Evolutionary conservation across 2,797 vertebrate species (phyloP).

Genomic region (Babyrousa celebensis): DNA sequence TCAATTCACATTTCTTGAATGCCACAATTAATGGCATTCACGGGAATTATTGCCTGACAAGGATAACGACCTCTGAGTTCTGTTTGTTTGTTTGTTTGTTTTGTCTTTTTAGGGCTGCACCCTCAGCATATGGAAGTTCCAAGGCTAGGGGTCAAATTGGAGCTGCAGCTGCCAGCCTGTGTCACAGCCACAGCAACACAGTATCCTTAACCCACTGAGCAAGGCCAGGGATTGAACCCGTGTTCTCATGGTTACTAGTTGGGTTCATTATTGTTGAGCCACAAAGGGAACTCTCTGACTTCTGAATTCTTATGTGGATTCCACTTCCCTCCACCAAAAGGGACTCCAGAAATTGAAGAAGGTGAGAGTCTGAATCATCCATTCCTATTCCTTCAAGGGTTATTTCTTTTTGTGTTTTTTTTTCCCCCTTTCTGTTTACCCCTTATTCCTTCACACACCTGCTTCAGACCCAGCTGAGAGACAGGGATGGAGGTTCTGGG

Average conservation of each 20-base stretch:
- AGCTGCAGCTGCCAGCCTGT: too few species aligned
- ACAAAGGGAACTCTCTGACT: background rate
- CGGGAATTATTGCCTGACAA: background rate
- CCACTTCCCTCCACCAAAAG: background rate
- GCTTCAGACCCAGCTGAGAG: background rate
- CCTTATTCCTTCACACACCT: slow-evolving; percentile 18
- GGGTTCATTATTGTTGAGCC: too few species aligned
- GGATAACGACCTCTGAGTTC: background rate
- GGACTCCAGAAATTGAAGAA: background rate
- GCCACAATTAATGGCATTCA: background rate
- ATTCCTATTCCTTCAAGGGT: background rate
- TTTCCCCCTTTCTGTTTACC: background rate
- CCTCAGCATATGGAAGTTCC: too few species aligned
- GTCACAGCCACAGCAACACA: too few species aligned
- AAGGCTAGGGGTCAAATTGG: too few species aligned
- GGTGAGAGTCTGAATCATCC: background rate
- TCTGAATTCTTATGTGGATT: background rate
- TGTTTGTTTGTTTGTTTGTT: too few species aligned
- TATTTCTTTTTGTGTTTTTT: background rate
- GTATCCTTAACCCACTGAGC: too few species aligned
- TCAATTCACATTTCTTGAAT: background rate
- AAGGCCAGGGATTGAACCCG: too few species aligned
- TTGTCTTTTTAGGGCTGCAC: too few species aligned
- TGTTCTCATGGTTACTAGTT: too few species aligned
- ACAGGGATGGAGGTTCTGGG: background rate